These are phyloP conservation scores for Myoxocephalus aenaeus DNA, from an alignment of 2,797 vertebrate species.

Conservation along the genomic window DNA sequence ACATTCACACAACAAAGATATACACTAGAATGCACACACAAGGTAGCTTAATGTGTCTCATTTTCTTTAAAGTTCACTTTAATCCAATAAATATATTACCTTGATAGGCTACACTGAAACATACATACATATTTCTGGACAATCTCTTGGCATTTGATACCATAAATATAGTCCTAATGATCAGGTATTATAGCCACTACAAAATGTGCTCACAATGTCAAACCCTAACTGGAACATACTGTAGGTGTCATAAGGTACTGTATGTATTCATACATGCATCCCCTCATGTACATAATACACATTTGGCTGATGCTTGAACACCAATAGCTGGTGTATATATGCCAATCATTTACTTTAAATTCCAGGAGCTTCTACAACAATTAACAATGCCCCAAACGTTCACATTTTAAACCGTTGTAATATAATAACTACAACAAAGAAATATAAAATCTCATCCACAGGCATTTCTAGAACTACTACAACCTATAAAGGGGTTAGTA, in stretches of 20 bases:
- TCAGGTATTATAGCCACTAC: not conserved
- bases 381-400: too few relatives aligned
- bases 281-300: not conserved
- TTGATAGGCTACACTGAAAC: not conserved
- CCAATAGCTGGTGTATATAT: not conserved
- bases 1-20: slow-evolving; percentile 19
- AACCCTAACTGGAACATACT: not conserved
- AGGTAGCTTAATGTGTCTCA: slow-evolving; percentile 25
- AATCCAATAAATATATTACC: not conserved
- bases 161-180: not conserved
- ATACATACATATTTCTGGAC: not conserved
- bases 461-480: not conserved
- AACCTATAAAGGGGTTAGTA: not conserved
- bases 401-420: not conserved
- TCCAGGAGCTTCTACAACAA: not conserved
- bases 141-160: not conserved
- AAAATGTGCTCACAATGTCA: not conserved
- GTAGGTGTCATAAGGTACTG: not conserved
- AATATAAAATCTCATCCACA: not conserved
- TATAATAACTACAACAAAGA: not conserved
- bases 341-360: not conserved
- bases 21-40: slow-evolving; percentile 20
- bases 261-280: not conserved
- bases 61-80: slow-evolving; percentile 37
- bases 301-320: not conserved